phyloP scores from a whole-genome alignment of 2,113 vertebrate genomes.

The Passer montanus region DNA sequence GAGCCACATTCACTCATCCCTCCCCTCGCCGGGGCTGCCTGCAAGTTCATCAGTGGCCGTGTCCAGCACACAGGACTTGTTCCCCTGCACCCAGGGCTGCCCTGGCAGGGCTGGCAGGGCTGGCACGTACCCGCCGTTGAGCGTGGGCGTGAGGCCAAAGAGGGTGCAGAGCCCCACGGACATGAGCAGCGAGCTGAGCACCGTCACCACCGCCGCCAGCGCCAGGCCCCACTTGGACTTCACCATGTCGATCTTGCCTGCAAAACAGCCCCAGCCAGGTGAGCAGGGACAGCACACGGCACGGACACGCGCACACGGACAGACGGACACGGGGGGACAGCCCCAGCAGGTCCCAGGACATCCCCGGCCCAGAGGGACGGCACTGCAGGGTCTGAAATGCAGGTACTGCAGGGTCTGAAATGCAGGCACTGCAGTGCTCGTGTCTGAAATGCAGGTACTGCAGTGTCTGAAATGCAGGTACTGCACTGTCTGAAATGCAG shows the following conservation, averaged over 20 bases:
- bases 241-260: slow-evolving; percentile 99
- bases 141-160: slow-evolving; percentile 94
- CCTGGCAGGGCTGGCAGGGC: neutral
- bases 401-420: too few species aligned
- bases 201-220: slow-evolving; percentile 93
- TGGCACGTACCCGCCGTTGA: slow-evolving; percentile 92
- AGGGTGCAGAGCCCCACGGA: slow-evolving; percentile 96
- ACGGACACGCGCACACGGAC: neutral
- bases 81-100: too few species aligned
- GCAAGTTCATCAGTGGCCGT: too few species aligned
- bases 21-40: too few species aligned
- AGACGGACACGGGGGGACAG: neutral
- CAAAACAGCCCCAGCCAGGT: neutral
- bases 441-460: too few species aligned
- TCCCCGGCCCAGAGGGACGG: neutral
- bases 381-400: too few species aligned
- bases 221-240: slow-evolving; percentile 98
- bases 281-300: neutral
- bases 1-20: too few species aligned
- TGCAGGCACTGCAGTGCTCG: too few species aligned
- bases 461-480: too few species aligned
- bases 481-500: too few species aligned
- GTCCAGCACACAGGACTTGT: neutral
- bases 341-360: too few species aligned
- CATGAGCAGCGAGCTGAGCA: slow-evolving; percentile 98